Evolutionary conservation across 2,113 vertebrate species (phyloP), one percentile per base, ranked within the genome.

Genomic region (Baryphthengus martii): DNA sequence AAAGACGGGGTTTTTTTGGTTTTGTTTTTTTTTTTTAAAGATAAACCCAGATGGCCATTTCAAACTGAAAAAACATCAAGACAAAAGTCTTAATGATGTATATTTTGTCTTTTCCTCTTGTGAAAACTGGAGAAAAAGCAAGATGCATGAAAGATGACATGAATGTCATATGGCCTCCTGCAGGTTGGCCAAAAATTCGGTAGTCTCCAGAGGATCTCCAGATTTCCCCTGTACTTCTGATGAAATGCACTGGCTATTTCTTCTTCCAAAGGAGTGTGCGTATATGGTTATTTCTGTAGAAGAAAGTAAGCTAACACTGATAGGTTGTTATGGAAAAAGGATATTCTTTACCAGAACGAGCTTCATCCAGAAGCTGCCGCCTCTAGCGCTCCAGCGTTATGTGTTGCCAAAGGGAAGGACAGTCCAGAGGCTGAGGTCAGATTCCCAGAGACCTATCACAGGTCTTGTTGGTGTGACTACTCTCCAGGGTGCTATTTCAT

Each of bases 31-130:
- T 49, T 88, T 92, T 88, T 92, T 78, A 33, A 37, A 35, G 1
- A 9, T 53, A 56, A 53, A 63, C 5, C 44, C 37, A 65, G 37
- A 29, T 44, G 65, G 24, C 31, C 16, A 3, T 28, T 72, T 85
- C 35, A 44, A 39, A 62, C 26, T 15, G 49, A 10, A 58, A 58
- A 25, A 85, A 21, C 2, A 3, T 39, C 31, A 35, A 59, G 25
- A 40, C 29, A 16, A 3, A 66, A 23, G 9, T 63, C 50, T 33
- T 23, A 8, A 2, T 0, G 1, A 2, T 0, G 1, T 18, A 1
- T 13, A 13, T 78, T 85, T 70, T 56, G 28, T 17, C 28, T 70
- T 58, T 40, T 72, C 4, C 39, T 55, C 44, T 33, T 35, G 17
- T 28, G 31, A 18, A 35, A 84, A 21, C 13, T 14, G 19, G 59